Evolutionary conservation across 2,113 vertebrate genomes (phyloP), one percentile per base, ranked within the genome.

Genomic region (Actenoides lindsayi): DNA sequence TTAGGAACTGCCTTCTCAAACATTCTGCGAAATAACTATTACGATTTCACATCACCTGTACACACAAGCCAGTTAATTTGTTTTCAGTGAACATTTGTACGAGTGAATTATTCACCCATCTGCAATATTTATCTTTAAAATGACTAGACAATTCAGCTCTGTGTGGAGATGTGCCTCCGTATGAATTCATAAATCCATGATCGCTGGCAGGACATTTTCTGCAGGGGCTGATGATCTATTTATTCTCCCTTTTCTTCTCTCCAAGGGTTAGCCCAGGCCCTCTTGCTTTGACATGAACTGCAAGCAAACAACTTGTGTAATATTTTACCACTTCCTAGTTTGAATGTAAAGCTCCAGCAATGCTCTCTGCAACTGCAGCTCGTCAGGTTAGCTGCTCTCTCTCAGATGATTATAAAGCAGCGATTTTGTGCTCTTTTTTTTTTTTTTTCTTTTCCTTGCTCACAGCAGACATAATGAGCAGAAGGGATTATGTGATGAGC

Each of bases 111-210:
- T 95, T 94, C 91, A 92, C 96, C 78, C 92, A 94, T 95, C 96
- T 95, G 93, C 89, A 97, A 91, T 95, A 96, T 96, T 97, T 97
- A 92, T 97, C 96, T 97, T 95, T 93, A 62, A 62, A 95, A 95
- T 80, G 87, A 93, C 88, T 83, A 87, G 91, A 86, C 67, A 85
- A n/a, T 96, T 96, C 94, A 95, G 76, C 80, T 64, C 70, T 35
- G 68, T 53, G 82, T 75, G 84, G 89, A 94, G 63, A 60, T 65
- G 68, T 83, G 31, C 59, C 75, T 93, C 65, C 0, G 1, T 56
- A 70, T 42, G 84, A 91, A 87, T 93, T 68, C 87, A 90, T 93
- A 96, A 96, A 96, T 97, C 88, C 78, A 46, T 1, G 13, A 83
- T 59, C 75, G 21, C 42, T 89, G 90, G 79, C 94, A 88, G 87